These are phyloP conservation scores for Phthorimaea operculella DNA, from an alignment of 1,140 invertebrate genomes.

Conservation along the genomic window DNA sequence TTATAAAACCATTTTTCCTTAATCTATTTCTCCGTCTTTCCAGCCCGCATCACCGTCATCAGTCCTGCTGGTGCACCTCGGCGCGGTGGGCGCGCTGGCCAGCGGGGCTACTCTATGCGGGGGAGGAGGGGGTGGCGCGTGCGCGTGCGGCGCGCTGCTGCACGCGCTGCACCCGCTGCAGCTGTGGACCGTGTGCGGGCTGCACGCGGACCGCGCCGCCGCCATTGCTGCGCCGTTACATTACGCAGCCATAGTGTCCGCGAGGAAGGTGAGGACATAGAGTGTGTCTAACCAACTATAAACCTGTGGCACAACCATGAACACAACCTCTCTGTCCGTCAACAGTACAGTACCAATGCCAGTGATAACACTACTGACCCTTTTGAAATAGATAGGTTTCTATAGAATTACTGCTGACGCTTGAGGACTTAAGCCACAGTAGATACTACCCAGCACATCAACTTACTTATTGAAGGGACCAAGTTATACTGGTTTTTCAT, in stretches of 20 bases:
- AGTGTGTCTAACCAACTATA: no score
- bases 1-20: no score
- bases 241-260: constrained; percentile 78
- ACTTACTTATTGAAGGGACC: no score
- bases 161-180: constrained; percentile 78
- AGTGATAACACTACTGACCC: no score
- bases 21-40: constrained; percentile 61
- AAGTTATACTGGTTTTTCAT: no score
- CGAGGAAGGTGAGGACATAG: constrained; percentile 68
- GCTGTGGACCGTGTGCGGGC: constrained; percentile 82
- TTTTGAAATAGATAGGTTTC: no score
- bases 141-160: constrained; percentile 72
- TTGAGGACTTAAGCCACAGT: no score
- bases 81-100: constrained; percentile 74
- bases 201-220: constrained; percentile 83
- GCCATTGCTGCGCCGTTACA: constrained; percentile 82
- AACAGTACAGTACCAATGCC: no score
- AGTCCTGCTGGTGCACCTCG: constrained; percentile 77
- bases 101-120: constrained; percentile 69
- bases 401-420: no score
- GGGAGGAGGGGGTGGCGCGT: constrained; percentile 55
- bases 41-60: constrained; percentile 75
- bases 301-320: no score
- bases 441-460: no score
- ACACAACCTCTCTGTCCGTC: no score